Evolutionary conservation across 2,113 vertebrate species (phyloP).

Genomic region (Onychostruthus taczanowskii): DNA sequence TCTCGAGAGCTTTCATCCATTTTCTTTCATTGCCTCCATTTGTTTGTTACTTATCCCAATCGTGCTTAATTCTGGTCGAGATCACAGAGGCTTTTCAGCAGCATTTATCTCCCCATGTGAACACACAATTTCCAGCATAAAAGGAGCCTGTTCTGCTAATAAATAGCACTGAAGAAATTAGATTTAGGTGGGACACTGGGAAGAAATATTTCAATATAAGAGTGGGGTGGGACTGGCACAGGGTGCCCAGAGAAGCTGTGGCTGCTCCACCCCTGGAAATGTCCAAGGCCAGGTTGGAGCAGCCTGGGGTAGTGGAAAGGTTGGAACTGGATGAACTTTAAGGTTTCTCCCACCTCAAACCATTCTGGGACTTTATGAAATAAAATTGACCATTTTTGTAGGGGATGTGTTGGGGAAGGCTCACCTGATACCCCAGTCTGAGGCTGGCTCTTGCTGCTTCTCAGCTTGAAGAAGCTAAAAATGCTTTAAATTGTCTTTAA

Average conservation of each 20-base stretch:
- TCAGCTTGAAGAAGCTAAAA: not conserved
- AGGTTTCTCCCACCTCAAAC: not conserved
- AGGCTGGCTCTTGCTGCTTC: not conserved
- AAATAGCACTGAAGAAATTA: not conserved
- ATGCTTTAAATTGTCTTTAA: not conserved
- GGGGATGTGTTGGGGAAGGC: not conserved
- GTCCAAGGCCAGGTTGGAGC: not conserved
- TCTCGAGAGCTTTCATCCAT: not conserved
- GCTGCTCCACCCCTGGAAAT: not conserved
- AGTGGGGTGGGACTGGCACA: not conserved
- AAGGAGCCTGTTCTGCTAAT: not conserved
- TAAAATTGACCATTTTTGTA: not conserved
- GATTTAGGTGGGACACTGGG: not conserved
- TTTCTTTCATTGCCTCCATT: not conserved
- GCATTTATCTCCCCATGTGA: not conserved
- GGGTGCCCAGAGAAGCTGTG: not conserved
- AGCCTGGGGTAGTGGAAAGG: fast-evolving
- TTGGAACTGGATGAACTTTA: not conserved
- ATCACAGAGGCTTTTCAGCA: not conserved
- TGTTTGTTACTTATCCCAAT: not conserved
- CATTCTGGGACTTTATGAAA: not conserved
- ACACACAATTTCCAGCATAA: not conserved
- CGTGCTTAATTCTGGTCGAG: not conserved
- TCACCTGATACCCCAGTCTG: not conserved
- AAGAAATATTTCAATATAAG: not conserved